Evolutionary conservation across 2,797 vertebrate genomes (phyloP).

Genomic region (Thunnus albacares): DNA sequence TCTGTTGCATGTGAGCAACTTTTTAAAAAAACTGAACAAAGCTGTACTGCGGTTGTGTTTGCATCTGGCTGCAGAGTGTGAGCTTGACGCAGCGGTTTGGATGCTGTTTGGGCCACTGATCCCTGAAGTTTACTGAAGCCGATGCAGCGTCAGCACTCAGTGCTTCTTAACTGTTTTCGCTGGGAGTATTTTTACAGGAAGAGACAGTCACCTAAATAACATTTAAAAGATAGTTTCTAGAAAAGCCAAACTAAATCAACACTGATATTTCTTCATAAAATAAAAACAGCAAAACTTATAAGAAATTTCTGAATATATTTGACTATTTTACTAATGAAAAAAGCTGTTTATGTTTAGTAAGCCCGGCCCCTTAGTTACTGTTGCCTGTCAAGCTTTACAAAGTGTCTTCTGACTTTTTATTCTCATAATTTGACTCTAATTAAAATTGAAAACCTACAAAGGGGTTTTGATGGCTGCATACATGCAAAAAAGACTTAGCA

Average conservation of each 20-base stretch:
- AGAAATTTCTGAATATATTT: background rate
- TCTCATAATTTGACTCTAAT: background rate
- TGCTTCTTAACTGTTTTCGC: constrained; percentile 34
- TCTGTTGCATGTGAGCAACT: constrained; percentile 50
- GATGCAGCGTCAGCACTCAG: constrained; percentile 6
- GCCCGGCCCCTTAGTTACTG: background rate
- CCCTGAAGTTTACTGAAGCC: background rate
- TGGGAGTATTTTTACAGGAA: constrained; percentile 34
- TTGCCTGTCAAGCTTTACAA: too few species aligned
- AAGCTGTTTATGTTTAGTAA: background rate
- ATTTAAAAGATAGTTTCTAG: background rate
- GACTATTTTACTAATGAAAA: too few species aligned
- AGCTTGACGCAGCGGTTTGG: constrained; percentile 48
- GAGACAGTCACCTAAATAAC: background rate
- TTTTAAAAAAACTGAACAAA: constrained; percentile 8
- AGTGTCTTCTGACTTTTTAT: background rate
- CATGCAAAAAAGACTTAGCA: too few species aligned
- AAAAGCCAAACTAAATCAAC: background rate
- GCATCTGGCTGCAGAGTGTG: constrained; percentile 25
- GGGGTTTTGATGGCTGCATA: background rate
- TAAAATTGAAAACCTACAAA: background rate
- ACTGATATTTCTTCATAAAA: background rate
- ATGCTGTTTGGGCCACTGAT: constrained; percentile 23
- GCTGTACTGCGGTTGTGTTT: constrained; percentile 17
- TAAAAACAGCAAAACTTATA: background rate